Evolutionary conservation across 2,888 invertebrate genomes (phyloP), one percentile per base, ranked within the genome.

Genomic region (Ceriagrion tenellum): DNA sequence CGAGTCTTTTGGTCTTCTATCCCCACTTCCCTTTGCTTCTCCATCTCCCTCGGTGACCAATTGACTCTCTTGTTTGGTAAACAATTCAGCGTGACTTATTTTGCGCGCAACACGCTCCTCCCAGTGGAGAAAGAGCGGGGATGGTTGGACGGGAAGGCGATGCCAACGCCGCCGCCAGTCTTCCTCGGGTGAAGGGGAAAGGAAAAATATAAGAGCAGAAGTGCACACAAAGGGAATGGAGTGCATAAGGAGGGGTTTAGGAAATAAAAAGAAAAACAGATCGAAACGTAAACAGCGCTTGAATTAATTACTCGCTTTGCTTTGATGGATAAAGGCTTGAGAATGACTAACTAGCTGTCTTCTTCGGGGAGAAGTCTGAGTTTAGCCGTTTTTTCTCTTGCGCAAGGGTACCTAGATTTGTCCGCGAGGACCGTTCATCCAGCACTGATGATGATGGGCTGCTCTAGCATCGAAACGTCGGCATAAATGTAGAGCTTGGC

Each of bases 21-120:
- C 40, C 59, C 30, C 40, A 6, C 23, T 63, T 23, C 69, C 47
- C 93, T 47, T 47, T 47, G 8, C 35, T 55, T 26, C 30, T n/a
- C 13, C 16, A 35, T 69, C 93, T 69, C 12, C 69, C n/a, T 20
- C 47, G 47, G 63, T 69, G 63, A 47, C 93, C 69, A 93, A 93
- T 93, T 93, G 93, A 93, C 93, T 93, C 40, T 69, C 40, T 69
- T 93, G 93, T 93, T 93, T 93, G 47, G 93, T 93, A 93, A 93
- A 93, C 93, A 93, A 69, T 93, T 93, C 93, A 69, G 93, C 63
- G 63, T 69, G 93, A 93, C 74, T 74, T 47, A 93, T 93, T 63
- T 23, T 13, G 35, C 40, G 47, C 63, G 40, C 40, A n/a, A 47
- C 47, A 91, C 63, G 4, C 91, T 4, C 35, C 40, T 63, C 40